Conservation (phyloP, 2,888 invertebrate genomes). For the Hirtodrosophila alboralis region DNA sequence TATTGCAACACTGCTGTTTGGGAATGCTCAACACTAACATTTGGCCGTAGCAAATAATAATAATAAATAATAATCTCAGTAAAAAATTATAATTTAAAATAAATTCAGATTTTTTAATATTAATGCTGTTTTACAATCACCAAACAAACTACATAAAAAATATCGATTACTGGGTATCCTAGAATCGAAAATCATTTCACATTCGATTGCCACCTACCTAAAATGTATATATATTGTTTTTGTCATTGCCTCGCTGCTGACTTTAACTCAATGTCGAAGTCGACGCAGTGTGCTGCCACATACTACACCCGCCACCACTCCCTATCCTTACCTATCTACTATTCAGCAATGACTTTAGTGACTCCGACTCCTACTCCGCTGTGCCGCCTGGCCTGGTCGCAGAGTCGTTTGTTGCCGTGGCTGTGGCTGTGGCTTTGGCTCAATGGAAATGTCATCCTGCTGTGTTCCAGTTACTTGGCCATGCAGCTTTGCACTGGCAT, state of each 20-base stretch:
- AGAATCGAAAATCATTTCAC: background rate
- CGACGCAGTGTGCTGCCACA: constrained; percentile 8
- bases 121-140: no score
- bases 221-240: constrained; percentile 12
- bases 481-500: constrained; percentile 52
- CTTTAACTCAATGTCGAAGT: constrained; percentile 64
- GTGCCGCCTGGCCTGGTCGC: background rate
- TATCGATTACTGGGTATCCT: constrained; percentile 12
- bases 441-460: constrained; percentile 81
- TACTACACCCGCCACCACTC: background rate
- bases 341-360: no score
- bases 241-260: constrained; percentile 35
- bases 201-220: constrained; percentile 1
- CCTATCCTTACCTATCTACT: background rate
- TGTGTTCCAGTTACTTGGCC: constrained; percentile 80
- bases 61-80: no score
- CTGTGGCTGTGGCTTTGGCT: constrained; percentile 41
- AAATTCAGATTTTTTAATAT: no score
- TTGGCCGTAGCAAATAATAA: no score
- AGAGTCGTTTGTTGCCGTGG: constrained; percentile 7
- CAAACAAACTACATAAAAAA: background rate
- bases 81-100: no score
- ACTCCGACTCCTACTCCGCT: constrained; percentile 9
- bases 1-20: no score
- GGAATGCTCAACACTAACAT: no score